These are phyloP conservation scores for Eristalinus aeneus DNA, from an alignment of 2,888 invertebrate species.

Conservation along the genomic window DNA sequence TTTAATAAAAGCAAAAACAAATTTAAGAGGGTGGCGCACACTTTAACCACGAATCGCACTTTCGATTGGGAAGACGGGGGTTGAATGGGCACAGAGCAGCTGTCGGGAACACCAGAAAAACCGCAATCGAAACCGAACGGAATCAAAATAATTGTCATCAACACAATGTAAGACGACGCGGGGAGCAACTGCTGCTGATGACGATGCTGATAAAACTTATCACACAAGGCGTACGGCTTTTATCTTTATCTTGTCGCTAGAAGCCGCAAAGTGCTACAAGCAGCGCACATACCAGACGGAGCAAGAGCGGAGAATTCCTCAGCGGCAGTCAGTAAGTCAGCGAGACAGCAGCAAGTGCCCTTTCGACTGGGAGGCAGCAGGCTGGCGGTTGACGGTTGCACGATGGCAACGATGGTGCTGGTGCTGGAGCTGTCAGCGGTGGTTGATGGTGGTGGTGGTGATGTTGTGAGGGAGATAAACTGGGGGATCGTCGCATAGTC, in stretches of 20 bases:
- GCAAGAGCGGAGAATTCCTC: conserved; percentile 25
- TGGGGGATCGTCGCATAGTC: conserved; percentile 23
- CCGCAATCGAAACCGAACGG: conserved; percentile 29
- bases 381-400: conserved; percentile 33
- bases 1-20: not conserved
- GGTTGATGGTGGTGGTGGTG: not conserved
- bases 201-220: conserved; percentile 61
- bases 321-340: not conserved
- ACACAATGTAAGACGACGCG: conserved; percentile 33
- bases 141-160: conserved; percentile 42
- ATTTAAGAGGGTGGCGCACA: not conserved
- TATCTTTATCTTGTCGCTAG: conserved; percentile 52
- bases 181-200: conserved; percentile 50
- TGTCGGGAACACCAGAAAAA: conserved; percentile 13
- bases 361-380: conserved; percentile 53
- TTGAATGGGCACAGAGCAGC: not conserved
- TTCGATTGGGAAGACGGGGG: not conserved
- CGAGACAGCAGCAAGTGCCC: conserved; percentile 23
- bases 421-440: conserved; percentile 36
- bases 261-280: conserved; percentile 49
- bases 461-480: conserved; percentile 1
- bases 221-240: conserved; percentile 46
- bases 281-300: conserved; percentile 42
- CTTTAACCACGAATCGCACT: conserved; percentile 12
- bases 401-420: not conserved